Base-by-base conservation (phyloP, 2,797 vertebrate genomes). In the Echiichthys vipera region DNA sequence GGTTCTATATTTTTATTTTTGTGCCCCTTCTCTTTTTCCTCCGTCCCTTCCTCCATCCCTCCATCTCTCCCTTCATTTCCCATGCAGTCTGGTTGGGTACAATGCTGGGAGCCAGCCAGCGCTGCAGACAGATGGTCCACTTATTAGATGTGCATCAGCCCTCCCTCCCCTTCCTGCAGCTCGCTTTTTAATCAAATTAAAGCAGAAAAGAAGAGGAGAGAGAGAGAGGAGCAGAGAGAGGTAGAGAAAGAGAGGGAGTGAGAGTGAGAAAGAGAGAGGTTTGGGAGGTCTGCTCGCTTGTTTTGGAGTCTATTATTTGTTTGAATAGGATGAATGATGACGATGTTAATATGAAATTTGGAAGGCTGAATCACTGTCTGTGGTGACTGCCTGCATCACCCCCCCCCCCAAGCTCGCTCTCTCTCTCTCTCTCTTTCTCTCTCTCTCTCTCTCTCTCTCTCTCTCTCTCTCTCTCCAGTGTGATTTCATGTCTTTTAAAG, bases 121-220 rank as follows among this genome's bases (percentile, higher is more conserved):
- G 92, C 95, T 93, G 93, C 94, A 96, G 96, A 96, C 97, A 98
- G 97, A 98, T 98, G 97, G 97, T 95, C 94, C 94, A 96, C 96
- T 97, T 97, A 97, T 97, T 97, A 97, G 96, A 97, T 97, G 96
- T 96, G 96, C 96, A 96, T 96, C 96, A 95, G 86, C 79, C 90
- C 95, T 82, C 95, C 95, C 96, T 95, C 96, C 96, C 95, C 95
- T 96, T 96, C 96, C 96, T 97, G 96, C 96, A 96, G 96, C 95
- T 97, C 96, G 94, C 96, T 95, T 97, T 97, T 97, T 97, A 97
- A 98, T 97, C 96, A 97, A 97, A 97, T 97, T 97, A 97, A 95
- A 96, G 95, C 94, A 94, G 94, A 96, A n/a, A 92, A 96, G 80
- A 84, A 67, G 79, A 68, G 54, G 93, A 95, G 92, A 95, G 74